A percentile compares a stretch with the other conserved stretches of the same genome.
Evolutionary conservation across 2,888 invertebrate genomes (phyloP).

Genomic region (Pristionchus fissidentatus): DNA sequence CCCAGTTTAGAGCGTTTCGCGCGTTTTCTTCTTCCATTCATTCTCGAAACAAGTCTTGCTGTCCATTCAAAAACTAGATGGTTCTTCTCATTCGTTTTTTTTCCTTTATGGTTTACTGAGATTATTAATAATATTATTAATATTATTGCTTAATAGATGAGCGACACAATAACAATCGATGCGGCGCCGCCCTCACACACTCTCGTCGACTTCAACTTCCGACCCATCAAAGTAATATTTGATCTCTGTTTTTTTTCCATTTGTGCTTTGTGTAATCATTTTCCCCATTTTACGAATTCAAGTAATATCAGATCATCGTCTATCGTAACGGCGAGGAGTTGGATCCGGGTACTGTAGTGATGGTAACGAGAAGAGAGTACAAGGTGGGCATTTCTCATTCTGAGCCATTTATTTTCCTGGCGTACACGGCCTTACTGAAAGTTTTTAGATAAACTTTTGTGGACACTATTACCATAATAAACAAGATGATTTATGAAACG

Average conservation of each 20-base stretch:
- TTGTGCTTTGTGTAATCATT: no score
- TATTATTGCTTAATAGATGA: conserved; percentile 7
- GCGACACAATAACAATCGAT: conserved; percentile 42
- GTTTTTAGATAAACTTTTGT: no score
- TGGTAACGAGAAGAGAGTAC: conserved; percentile 65
- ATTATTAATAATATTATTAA: neutral
- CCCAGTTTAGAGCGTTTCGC: neutral
- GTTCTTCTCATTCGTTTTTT: neutral
- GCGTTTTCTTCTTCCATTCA: neutral
- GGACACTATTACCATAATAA: no score
- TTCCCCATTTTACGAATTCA: neutral
- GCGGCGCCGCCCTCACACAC: conserved; percentile 12
- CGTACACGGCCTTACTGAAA: neutral
- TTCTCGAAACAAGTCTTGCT: neutral
- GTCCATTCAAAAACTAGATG: neutral
- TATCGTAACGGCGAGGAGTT: conserved; percentile 67
- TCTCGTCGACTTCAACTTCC: conserved; percentile 38
- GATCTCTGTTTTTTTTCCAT: neutral
- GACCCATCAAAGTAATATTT: conserved; percentile 37
- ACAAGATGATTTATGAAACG: no score
- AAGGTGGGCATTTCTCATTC: conserved; percentile 44
- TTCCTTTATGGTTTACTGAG: neutral
- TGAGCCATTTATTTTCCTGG: neutral
- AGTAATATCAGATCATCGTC: conserved; percentile 60
- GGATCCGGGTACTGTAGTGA: conserved; percentile 61